A percentile compares a stretch with the other conserved stretches of the same genome.
These are phyloP conservation scores for Ennomos erosarius DNA, from an alignment of 2,888 invertebrate species.

Conservation along the genomic window DNA sequence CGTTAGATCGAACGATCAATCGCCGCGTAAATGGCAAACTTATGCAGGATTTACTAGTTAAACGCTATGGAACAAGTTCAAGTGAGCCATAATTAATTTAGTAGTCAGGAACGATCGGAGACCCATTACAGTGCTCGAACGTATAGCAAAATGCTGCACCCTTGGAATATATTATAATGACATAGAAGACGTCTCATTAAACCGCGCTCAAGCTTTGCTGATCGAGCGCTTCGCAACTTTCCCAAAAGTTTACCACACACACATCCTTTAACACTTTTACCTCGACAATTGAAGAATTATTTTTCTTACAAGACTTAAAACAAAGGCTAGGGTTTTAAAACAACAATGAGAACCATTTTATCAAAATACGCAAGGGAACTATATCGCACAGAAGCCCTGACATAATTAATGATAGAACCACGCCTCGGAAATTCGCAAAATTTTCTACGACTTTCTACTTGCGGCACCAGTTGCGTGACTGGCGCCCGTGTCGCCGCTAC, in stretches of 20 bases:
- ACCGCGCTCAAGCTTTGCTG: conserved; percentile 12
- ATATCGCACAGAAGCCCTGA: too few species aligned
- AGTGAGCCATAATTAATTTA: conserved; percentile 30
- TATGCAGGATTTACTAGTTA: conserved; percentile 11
- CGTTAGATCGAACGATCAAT: conserved; percentile 4
- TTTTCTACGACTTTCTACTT: conserved; percentile 44
- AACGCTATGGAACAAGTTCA: conserved; percentile 25
- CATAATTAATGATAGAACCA: neutral
- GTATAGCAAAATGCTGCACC: conserved; percentile 6
- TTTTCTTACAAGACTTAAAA: too few species aligned
- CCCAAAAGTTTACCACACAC: conserved; percentile 1
- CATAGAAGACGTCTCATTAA: conserved; percentile 18
- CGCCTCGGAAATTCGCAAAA: conserved; percentile 23
- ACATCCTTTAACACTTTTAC: too few species aligned
- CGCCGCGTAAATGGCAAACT: conserved; percentile 4
- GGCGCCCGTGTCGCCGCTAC: conserved; percentile 32
- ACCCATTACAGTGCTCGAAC: conserved; percentile 9
- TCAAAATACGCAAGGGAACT: too few species aligned
- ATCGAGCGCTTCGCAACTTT: conserved; percentile 3
- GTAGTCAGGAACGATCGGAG: conserved; percentile 16
- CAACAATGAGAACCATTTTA: too few species aligned
- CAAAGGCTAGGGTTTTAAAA: too few species aligned
- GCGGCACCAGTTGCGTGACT: conserved; percentile 47
- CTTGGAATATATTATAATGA: conserved; percentile 20
- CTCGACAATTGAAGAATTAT: too few species aligned